Evolutionary conservation across 2,888 invertebrate genomes (phyloP).

Genomic region (Sussaba pulchella): DNA sequence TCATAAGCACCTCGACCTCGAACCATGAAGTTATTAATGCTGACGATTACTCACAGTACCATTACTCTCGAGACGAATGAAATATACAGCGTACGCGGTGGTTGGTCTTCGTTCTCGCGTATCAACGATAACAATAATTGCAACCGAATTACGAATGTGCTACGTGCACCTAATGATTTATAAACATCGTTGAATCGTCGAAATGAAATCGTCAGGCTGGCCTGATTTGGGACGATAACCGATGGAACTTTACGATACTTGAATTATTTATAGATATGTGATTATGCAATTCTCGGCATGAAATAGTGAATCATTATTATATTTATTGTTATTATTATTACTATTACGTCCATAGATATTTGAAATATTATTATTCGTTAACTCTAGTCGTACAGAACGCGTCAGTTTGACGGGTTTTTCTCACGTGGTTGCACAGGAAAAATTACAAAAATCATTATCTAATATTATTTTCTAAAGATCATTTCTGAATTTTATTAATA

Average conservation of each 20-base stretch:
- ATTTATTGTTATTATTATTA: no score
- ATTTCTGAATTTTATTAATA: no score
- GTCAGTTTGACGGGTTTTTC: no score
- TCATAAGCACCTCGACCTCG: slow-evolving; percentile 4
- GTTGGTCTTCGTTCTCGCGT: neutral
- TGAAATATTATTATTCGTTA: no score
- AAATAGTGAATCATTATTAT: no score
- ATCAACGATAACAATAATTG: slow-evolving; percentile 54
- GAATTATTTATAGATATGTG: neutral
- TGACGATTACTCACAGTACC: slow-evolving; percentile 61
- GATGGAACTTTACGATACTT: neutral
- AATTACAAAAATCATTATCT: no score
- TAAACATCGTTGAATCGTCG: slow-evolving; percentile 7
- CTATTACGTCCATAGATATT: no score
- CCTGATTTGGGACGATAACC: neutral
- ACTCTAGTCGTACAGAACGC: no score
- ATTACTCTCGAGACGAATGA: slow-evolving; percentile 64
- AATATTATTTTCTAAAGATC: no score
- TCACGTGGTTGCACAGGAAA: no score
- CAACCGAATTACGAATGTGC: slow-evolving; percentile 26
- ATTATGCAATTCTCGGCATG: no score
- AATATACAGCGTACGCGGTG: slow-evolving; percentile 50
- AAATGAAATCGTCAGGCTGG: neutral
- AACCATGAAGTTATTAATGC: slow-evolving; percentile 60
- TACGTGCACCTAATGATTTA: slow-evolving; percentile 15